Evolutionary conservation across 35 echinoderm and acorn worm species (phyloP), one percentile per base, ranked within the genome.

Genomic region (Ptychodera flava): DNA sequence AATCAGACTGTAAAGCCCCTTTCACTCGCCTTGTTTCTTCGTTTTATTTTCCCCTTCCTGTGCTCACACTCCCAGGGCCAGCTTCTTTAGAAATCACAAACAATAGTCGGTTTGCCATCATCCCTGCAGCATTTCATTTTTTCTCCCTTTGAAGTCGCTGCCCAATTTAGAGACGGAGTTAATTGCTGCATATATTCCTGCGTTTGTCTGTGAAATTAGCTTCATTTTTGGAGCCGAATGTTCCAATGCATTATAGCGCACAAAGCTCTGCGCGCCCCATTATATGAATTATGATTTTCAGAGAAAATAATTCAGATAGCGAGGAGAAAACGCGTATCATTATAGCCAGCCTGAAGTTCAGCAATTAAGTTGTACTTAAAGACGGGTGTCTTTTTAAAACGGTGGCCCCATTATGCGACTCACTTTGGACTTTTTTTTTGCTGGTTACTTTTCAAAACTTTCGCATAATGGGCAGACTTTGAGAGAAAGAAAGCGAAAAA

Each of bases 231-330:
- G 45, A 12, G 6, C 6, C 22, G 45, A 64, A 64, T 64, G 45
- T 64, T 12, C 45, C 6, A 64, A 22, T 22, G 45, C 45, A 64
- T 64, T 12, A 64, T 64, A 64, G 22, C 45, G 6, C 45, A 64
- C 45, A 64, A 64, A 64, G 45, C 45, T 6, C 6, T 64, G 45
- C 6, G 22, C 45, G 22, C 45, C 22, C 45, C 45, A 64, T 22
- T 64, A 64, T 64, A 64, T 64, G 45, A 64, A 64, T 64, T 64
- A 64, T 64, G 45, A 64, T 64, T 64, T 64, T 64, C 45, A 64
- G 45, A 22, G 45, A 64, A 64, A 64, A 64, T 64, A 64, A 64
- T 64, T 64, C 45, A n/a, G 45, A 64, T 22, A 64, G 45, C 6
- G 6, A 64, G 22, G 22, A 22, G 6, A 64, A 64, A 64, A 22